Base-by-base conservation (phyloP, 2,888 invertebrate genomes). In the Chymomyza caudatula region DNA sequence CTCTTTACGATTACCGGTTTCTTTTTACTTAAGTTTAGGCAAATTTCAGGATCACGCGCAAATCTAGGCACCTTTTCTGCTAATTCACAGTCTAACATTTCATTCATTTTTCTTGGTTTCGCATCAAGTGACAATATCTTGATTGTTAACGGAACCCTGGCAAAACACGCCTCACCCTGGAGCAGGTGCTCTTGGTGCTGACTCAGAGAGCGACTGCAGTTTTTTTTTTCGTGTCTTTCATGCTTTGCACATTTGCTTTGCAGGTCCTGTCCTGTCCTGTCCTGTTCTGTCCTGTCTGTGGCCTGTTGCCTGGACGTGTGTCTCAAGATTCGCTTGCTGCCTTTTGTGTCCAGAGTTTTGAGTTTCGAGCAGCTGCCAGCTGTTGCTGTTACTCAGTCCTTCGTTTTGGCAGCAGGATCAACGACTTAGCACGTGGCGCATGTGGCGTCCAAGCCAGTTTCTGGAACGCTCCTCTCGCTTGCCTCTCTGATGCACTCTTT, bases 351-450 rank as follows among this genome's bases (percentile, higher is more conserved):
- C 2, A 11, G 17, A 47, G 47, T 47, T 47, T 47, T 19, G 47
- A 47, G 47, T 15, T 47, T 19, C 15, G 19, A 20, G 63, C 73
- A 75, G 74, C 74, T 75, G 74, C 60, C 74, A 74, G 76, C 77
- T 76, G 73, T 62, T 67, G 15, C 44, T 59, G 11, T 20, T 43
- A 25, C 53, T 54, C 25, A 15, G 22, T 5, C 62, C 23, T 61
- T 68, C 49, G 47, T 64, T 60, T 67, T 73, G 74, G 69, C 76
- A 65, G 62, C 80, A 80, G 80, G 86, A 80, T 85, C 80, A 85
- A 85, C 86, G 80, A 79, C 80, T 85, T 85, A 80, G 80, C 80
- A 80, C 80, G 80, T 80, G 80, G 80, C 80, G 79, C 79, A 85
- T 79, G 78, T 82, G 78, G 83, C 78, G 83, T 78, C 69, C 69